phyloP scores from a whole-genome alignment of 2,113 vertebrate genomes.

The Thinocorus orbignyianus region DNA sequence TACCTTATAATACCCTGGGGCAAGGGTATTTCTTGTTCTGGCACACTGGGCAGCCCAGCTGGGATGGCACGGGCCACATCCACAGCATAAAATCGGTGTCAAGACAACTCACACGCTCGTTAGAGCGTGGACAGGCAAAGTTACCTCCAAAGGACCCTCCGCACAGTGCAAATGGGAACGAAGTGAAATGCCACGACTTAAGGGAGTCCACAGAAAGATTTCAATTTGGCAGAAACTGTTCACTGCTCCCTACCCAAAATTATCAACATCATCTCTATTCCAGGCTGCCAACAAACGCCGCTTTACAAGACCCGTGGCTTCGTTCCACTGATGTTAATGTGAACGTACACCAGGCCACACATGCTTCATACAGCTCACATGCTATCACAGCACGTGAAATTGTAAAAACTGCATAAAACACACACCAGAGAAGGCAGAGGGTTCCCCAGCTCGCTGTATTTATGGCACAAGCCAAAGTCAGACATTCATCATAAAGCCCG shows the following conservation, averaged over 20 bases:
- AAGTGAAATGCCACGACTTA: rapidly evolving
- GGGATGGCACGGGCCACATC: neutral
- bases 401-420: neutral
- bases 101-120: rapidly evolving
- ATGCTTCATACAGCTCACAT: neutral
- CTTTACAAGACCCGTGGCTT: neutral
- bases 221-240: neutral
- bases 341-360: rapidly evolving
- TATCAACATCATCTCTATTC: neutral
- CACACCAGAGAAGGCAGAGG: rapidly evolving
- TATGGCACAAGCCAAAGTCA: rapidly evolving
- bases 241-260: neutral
- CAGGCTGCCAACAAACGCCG: neutral
- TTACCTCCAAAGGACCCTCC: neutral
- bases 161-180: rapidly evolving
- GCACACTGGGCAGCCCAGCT: neutral
- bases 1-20: too few species aligned
- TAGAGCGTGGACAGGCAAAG: neutral
- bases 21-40: neutral
- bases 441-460: neutral
- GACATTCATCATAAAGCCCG: rapidly evolving
- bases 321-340: rapidly evolving
- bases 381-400: rapidly evolving
- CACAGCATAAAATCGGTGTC: rapidly evolving
- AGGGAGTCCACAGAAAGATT: neutral